Evolutionary conservation across 2,113 vertebrate genomes (phyloP).

Genomic region (Notarius quadriscutis): DNA sequence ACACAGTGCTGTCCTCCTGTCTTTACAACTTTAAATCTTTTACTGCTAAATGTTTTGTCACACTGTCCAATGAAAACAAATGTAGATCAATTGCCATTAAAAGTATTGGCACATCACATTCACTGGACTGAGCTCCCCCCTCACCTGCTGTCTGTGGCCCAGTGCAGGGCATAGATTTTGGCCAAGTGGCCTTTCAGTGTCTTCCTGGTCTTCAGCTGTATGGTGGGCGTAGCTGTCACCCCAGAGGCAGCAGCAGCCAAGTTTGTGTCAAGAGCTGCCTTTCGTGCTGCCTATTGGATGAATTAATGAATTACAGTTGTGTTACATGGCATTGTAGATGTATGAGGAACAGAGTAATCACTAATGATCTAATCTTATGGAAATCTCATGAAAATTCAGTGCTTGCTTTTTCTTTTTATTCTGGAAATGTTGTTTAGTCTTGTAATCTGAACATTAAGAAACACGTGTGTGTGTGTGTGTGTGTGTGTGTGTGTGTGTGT

Average conservation of each 20-base stretch:
- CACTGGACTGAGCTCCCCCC: background rate
- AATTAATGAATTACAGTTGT: background rate
- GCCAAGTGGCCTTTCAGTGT: slow-evolving; percentile 78
- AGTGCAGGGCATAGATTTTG: slow-evolving; percentile 81
- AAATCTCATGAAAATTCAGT: background rate
- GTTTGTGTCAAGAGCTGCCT: slow-evolving; percentile 66
- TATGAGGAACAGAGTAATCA: background rate
- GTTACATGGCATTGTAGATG: background rate
- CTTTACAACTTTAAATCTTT: background rate
- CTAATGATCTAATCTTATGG: background rate
- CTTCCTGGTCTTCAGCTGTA: slow-evolving; percentile 77
- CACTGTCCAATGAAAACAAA: background rate
- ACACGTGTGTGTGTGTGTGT: background rate
- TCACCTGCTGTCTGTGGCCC: slow-evolving; percentile 75
- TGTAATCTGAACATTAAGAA: background rate
- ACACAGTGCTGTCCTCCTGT: background rate
- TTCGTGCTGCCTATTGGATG: slow-evolving; percentile 70
- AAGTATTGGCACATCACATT: background rate
- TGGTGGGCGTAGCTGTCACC: slow-evolving; percentile 60
- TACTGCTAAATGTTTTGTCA: too few species aligned
- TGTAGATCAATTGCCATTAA: too few species aligned
- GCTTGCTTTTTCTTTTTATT: background rate
- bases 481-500: background rate
- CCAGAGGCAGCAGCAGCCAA: slow-evolving; percentile 61
- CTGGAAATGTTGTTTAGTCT: background rate